Percentiles rank a stretch among this genome's conserved stretches.
Evolutionary conservation across 2,797 vertebrate genomes (phyloP).

Genomic region (Galago senegalensis): DNA sequence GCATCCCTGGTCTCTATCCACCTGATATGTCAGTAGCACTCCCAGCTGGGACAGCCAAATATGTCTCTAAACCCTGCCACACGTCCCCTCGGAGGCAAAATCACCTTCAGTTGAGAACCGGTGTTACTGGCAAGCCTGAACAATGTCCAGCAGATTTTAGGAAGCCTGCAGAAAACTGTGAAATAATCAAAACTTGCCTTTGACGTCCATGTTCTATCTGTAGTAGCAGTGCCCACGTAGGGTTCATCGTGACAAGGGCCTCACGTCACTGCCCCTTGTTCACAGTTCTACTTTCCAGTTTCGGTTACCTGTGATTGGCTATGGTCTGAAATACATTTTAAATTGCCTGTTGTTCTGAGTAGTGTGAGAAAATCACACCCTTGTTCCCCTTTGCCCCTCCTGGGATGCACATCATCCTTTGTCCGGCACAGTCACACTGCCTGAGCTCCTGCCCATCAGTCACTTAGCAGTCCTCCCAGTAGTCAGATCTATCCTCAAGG

Average conservation of each 20-base stretch:
- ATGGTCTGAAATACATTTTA: background rate
- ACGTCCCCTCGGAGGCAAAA: background rate
- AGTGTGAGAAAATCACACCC: background rate
- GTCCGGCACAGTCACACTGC: background rate
- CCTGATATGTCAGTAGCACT: background rate
- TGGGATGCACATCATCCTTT: background rate
- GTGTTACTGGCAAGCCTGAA: background rate
- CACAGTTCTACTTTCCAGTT: background rate
- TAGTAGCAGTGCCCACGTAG: background rate
- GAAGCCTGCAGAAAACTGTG: conserved; percentile 39
- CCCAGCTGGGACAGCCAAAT: conserved; percentile 52
- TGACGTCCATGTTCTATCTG: background rate
- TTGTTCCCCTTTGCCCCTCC: background rate
- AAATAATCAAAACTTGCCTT: conserved; percentile 59
- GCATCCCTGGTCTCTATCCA: background rate
- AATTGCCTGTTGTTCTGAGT: background rate
- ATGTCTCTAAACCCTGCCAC: conserved; percentile 11
- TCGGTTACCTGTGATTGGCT: background rate
- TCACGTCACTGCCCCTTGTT: background rate
- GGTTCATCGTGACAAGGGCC: background rate
- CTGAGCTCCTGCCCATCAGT: background rate
- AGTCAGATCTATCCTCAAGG: background rate
- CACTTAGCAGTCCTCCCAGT: background rate
- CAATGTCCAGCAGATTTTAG: background rate
- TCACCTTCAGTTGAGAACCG: background rate